Evolutionary conservation across 1,140 invertebrate genomes (phyloP), one percentile per base, ranked within the genome.

Genomic region (Frieseomelitta varia): DNA sequence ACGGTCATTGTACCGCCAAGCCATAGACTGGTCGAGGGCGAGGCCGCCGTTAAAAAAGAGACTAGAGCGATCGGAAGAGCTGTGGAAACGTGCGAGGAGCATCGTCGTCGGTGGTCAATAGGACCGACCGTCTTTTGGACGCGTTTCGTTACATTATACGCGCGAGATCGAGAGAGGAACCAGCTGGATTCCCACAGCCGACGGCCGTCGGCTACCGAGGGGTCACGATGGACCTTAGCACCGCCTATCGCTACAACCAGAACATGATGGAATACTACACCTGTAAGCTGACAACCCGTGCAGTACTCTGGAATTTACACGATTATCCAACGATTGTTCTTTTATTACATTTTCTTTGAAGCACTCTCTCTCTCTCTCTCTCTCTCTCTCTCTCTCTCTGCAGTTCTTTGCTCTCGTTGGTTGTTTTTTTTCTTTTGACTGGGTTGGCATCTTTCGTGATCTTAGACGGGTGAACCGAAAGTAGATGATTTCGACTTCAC

Each of bases 211-310:
- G 91, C 86, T 89, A 81, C 56, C 55, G 88, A 85, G 87, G 88
- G 84, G 82, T 74, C 85, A 91, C 88, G 85, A 98, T 99, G 97
- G 98, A 99, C 95, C 96, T 99, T 88, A 97, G 97, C 90, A 98
- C 98, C 89, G 98, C 98, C 86, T 99, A 99, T 93, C 96, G 98
- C 92, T 99, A 99, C 96, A 99, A 99, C 95, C 98, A 99, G 92
- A 99, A 98, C 95, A 99, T 99, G 98, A 99, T 99, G 98, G 98
- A 99, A 96, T 99, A 99, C 95, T 99, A 99, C 93, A 99, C 98
- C 93, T 99, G 98, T 99, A 97, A 98, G 97, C 96, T 39, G 79
- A 68, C 53, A 12, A 81, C 51, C 63, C 17, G 14, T 61, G n/a
- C 47, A 24, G 17, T 71, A 15, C 4, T 14, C 6, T 39, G 17